Percentiles rank a stretch among this genome's conserved stretches.
These are phyloP conservation scores for Parazoanthus darwini DNA, from an alignment of 92 coral and sea anemone genomes.

Conservation along the genomic window DNA sequence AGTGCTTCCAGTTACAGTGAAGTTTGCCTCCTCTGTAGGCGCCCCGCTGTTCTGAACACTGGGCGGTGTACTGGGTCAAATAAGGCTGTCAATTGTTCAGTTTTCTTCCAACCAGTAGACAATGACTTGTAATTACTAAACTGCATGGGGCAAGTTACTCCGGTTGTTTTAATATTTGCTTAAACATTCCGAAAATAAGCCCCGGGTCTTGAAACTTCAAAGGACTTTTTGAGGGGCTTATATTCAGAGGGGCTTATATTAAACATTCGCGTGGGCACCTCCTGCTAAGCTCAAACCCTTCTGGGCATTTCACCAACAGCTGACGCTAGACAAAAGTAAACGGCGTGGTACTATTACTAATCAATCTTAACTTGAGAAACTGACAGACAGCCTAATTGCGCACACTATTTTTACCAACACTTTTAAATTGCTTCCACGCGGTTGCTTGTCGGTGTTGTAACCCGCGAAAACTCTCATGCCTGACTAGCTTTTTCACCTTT, in stretches of 20 bases:
- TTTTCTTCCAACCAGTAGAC: not conserved
- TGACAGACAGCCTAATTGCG: not conserved
- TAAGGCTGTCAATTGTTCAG: not conserved
- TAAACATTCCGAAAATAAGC: not conserved
- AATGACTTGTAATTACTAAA: not conserved
- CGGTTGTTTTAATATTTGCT: not conserved
- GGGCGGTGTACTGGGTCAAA: not conserved
- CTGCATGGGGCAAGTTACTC: not conserved
- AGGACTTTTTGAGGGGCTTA: too few relatives aligned
- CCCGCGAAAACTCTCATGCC: not conserved
- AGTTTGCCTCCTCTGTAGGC: not conserved
- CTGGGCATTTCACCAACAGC: slow-evolving; percentile 13
- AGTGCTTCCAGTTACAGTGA: not conserved
- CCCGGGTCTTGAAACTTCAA: too few relatives aligned
- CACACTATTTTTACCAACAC: not conserved
- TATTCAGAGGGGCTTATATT: too few relatives aligned
- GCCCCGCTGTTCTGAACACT: not conserved
- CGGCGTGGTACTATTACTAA: not conserved
- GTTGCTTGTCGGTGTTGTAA: not conserved
- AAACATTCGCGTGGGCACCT: not conserved
- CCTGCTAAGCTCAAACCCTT: not conserved
- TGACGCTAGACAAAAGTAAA: not conserved
- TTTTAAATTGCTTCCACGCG: not conserved
- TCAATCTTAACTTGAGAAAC: slow-evolving; percentile 7
- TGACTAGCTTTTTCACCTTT: not conserved